Conservation (phyloP, 2,113 vertebrate species). For the Miniopterus natalensis region DNA sequence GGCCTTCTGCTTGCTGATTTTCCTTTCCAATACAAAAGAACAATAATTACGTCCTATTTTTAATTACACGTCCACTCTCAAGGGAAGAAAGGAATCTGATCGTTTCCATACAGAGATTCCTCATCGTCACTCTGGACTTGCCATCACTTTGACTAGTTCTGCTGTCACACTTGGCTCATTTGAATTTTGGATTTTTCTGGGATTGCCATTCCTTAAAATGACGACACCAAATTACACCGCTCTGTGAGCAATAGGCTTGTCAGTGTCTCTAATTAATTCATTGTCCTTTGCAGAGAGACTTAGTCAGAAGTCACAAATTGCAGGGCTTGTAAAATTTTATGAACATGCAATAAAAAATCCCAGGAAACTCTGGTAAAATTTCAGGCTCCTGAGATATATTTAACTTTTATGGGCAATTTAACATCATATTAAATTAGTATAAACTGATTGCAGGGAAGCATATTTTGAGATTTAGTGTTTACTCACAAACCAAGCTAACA, state of each 20-base stretch:
- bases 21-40: conserved; percentile 62
- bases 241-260: conserved; percentile 43
- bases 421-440: conserved; percentile 26
- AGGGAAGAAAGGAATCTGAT: conserved; percentile 41
- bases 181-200: conserved; percentile 41
- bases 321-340: conserved; percentile 73
- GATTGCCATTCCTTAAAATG: not conserved
- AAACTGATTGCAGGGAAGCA: not conserved
- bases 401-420: conserved; percentile 30
- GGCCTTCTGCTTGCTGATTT: conserved; percentile 72
- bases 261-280: conserved; percentile 65
- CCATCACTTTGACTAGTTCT: not conserved
- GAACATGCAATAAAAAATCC: not conserved
- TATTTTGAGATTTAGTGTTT: conserved; percentile 48
- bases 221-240: conserved; percentile 47
- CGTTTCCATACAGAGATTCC: conserved; percentile 46
- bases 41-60: conserved; percentile 60
- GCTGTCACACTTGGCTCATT: conserved; percentile 19
- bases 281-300: conserved; percentile 61
- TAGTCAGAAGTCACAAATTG: conserved; percentile 63
- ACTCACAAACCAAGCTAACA: conserved; percentile 17
- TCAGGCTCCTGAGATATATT: not conserved
- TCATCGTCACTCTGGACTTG: conserved; percentile 33
- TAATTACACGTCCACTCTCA: conserved; percentile 68
- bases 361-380: conserved; percentile 46